These are phyloP conservation scores for Stichopus horrens DNA, from an alignment of 53 echinoderm and acorn worm genomes.

Conservation along the genomic window DNA sequence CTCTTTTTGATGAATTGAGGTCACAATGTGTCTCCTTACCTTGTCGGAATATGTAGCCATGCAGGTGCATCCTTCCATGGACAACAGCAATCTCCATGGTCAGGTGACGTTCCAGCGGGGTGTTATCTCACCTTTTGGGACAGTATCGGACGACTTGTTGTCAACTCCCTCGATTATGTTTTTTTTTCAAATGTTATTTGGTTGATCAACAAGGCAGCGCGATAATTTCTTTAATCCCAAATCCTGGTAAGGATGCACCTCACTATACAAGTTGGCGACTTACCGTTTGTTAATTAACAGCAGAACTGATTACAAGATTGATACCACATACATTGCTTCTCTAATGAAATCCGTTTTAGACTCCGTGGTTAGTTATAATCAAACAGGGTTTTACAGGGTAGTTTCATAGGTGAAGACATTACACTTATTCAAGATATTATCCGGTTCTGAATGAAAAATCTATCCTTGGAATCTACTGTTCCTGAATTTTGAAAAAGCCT, in stretches of 20 bases:
- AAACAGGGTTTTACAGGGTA: conserved; percentile 3
- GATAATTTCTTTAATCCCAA: conserved; percentile 2
- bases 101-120: background rate
- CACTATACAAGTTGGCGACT: background rate
- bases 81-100: background rate
- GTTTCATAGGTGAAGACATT: background rate
- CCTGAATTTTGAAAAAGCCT: background rate
- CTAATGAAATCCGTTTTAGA: background rate
- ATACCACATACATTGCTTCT: background rate
- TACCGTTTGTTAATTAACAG: background rate
- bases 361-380: background rate
- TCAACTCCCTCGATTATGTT: background rate
- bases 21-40: background rate
- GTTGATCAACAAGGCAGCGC: background rate
- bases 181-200: background rate
- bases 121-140: background rate
- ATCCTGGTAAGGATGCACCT: background rate
- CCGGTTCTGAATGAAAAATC: background rate
- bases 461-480: background rate
- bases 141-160: background rate
- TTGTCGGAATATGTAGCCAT: background rate
- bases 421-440: background rate
- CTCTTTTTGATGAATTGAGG: background rate
- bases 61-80: background rate
- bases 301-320: conserved; percentile 6